A percentile compares a stretch with the other conserved stretches of the same genome.
These are phyloP conservation scores for Enteromius afrohamiltoni DNA, from an alignment of 2,797 vertebrate species.

Conservation along the genomic window DNA sequence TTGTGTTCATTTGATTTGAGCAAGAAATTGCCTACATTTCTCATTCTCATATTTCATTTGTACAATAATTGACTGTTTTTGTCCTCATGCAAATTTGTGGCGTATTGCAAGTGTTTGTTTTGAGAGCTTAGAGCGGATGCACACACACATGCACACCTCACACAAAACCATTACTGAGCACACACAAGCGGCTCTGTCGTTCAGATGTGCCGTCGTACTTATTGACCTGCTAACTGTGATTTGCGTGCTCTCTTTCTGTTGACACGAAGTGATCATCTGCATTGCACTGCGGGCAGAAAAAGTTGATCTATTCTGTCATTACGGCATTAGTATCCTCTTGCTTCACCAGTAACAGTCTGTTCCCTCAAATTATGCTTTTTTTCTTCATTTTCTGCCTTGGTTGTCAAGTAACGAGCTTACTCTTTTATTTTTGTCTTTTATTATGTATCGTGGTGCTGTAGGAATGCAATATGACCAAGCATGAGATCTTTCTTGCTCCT, in stretches of 20 bases:
- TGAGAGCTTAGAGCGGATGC: neutral
- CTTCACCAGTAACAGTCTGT: neutral
- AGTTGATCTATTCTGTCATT: conserved; percentile 34
- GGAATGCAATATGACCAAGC: neutral
- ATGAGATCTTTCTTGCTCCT: neutral
- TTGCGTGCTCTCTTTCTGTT: conserved; percentile 31
- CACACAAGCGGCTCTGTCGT: neutral
- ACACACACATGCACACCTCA: conserved; percentile 8
- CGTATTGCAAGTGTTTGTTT: conserved; percentile 20
- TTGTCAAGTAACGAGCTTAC: neutral
- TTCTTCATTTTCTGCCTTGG: neutral
- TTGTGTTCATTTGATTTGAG: conserved; percentile 41
- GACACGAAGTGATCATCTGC: conserved; percentile 29
- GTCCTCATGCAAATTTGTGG: conserved; percentile 17
- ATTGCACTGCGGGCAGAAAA: conserved; percentile 17
- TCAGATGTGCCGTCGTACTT: neutral
- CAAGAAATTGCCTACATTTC: conserved; percentile 35
- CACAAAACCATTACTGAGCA: neutral
- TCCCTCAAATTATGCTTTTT: neutral
- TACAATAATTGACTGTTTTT: conserved; percentile 41
- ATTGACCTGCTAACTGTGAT: conserved; percentile 43
- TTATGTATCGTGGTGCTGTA: neutral
- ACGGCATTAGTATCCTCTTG: neutral
- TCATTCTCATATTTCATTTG: conserved; percentile 44
- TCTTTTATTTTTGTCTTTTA: neutral